These are phyloP conservation scores for Zoanthus sociatus DNA, from an alignment of 92 coral and sea anemone species.

Conservation along the genomic window DNA sequence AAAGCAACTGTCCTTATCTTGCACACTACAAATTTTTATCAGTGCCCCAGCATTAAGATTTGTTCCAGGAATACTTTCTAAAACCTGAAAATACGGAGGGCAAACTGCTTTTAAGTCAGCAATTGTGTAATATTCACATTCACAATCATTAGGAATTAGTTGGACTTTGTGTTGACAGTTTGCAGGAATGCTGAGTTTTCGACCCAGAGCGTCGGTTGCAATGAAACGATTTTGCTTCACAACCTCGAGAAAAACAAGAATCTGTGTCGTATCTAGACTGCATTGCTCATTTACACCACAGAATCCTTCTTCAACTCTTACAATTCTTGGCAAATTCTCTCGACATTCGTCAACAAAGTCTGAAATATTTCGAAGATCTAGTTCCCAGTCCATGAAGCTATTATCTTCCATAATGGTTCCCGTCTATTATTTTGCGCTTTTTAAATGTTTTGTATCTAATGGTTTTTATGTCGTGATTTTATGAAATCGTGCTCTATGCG, in stretches of 20 bases:
- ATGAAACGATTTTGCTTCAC: conserved; percentile 25
- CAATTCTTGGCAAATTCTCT: conserved; percentile 18
- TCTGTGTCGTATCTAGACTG: conserved; percentile 11
- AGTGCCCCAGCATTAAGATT: conserved; percentile 25
- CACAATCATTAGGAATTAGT: conserved; percentile 31
- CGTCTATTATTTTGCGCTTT: not conserved
- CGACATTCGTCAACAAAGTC: conserved; percentile 38
- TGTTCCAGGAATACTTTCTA: conserved; percentile 31
- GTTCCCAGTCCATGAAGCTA: conserved; percentile 37
- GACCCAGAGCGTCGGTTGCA: conserved; percentile 35
- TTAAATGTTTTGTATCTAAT: not conserved
- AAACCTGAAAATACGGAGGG: conserved; percentile 37
- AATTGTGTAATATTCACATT: conserved; percentile 31
- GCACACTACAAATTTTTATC: conserved; percentile 10
- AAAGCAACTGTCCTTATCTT: conserved; percentile 10
- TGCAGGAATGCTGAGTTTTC: conserved; percentile 27
- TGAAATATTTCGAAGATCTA: conserved; percentile 1
- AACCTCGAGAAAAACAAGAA: conserved; percentile 34
- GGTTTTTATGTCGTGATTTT: not conserved
- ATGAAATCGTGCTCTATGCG: not conserved
- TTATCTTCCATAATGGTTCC: not conserved
- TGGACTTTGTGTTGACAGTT: conserved; percentile 45
- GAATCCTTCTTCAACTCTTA: conserved; percentile 43
- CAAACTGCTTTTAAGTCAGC: conserved; percentile 2
- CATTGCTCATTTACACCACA: conserved; percentile 39